Evolutionary conservation across 2,888 invertebrate genomes (phyloP), one percentile per base, ranked within the genome.

Genomic region (Epinotia bilunana): DNA sequence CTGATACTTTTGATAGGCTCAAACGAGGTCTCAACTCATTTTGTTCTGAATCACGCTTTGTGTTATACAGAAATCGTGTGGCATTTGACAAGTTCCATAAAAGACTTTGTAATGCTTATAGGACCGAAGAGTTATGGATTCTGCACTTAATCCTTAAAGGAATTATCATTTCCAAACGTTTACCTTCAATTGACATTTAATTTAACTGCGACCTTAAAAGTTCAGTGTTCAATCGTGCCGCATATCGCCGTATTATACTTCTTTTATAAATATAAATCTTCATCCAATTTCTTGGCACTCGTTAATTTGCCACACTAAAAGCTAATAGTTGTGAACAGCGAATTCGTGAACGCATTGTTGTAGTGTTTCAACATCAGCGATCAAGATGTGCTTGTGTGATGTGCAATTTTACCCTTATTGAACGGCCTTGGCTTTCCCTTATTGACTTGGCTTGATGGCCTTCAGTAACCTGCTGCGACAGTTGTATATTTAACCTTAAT

Each of bases 171-270:
- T 74, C 64, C 49, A 39, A 60, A 46, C 77, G 74, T 80, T 83
- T 81, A 77, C 78, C 80, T 79, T 77, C 77, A 78, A 81, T 80
- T 83, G 83, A 79, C 83, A 85, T 80, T 81, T 84, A 79, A 79
- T 82, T 81, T 79, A 80, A 81, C 82, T 84, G 70, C 82, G 83
- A 85, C 84, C 85, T 87, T 82, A 78, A 86, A 86, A 87, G 86
- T 86, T 88, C 85, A 85, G 81, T 80, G 69, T 58, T 62, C 53
- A 65, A 73, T 55, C 73, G 74, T 76, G 73, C 76, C 80, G 79
- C 79, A 77, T 81, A 85, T 86, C 83, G 77, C 78, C 78, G 79
- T 83, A 78, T 77, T 69, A 57, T n/a, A 23, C 78, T 83, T 83
- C 85, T 86, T 83, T 82, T 81, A n/a, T n/a, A 78, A 80, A 53